Base-by-base conservation (phyloP, 1,140 invertebrate genomes). In the Bombus cullumanus region DNA sequence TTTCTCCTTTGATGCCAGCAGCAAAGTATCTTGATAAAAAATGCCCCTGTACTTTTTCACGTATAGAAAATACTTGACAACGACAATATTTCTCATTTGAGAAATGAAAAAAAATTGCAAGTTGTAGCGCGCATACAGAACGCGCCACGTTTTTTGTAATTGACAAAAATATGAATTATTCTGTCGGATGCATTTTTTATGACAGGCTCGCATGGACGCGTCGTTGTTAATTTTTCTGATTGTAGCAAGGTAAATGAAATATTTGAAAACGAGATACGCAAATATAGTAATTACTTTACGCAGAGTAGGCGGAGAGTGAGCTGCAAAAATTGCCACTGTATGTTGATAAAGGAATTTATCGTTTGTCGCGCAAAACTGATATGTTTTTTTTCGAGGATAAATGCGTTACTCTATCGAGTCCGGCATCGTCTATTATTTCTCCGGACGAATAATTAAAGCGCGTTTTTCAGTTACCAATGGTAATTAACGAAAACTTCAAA, bases 401-500 rank as follows among this genome's bases (percentile, higher is more conserved):
- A 25, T 31, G 73, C 10, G 43, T 31, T 75, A 47, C 73, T 57
- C 31, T 37, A 73, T 73, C 71, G 69, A 25, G 25, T 13, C 31
- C 25, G 4, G 3, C 66, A 62, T 68, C 43, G 31, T 47, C 47
- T 69, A 69, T 53, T 77, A 83, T 77, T 62, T 77, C 74, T 18
- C 43, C 18, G 81, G 43, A 13, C 73, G 73, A 83, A 68, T 83
- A 83, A 83, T 83, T 77, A 75, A 74, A 74, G 80, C 69, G n/a
- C 69, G 69, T 82, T 74, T 82, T 72, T 82, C 71, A 62, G 57
- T 64, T 28, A 53, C n/a, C 39, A 31, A 25, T 59, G 57, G 57
- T 82, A 82, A 82, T 83, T 77, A 76, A 83, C 73, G 81, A 37
- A 77, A 77, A 75, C 39, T 82, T 41, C n/a, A 37, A 74, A 64